Conservation (phyloP, 1,140 invertebrate species). For the Scaptomyza pallida region DNA sequence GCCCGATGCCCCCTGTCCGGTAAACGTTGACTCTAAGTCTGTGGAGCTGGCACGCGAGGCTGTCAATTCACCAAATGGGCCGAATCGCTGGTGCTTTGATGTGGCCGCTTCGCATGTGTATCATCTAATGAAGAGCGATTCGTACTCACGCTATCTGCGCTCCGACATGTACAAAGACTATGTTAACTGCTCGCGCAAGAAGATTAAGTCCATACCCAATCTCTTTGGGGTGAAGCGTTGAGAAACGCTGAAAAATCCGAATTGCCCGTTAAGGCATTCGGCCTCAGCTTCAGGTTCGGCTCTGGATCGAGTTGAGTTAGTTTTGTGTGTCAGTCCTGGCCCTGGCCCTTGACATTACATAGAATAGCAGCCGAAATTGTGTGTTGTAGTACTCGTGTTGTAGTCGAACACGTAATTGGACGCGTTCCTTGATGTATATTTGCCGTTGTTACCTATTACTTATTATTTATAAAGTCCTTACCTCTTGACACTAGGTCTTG, state of each 20-base stretch:
- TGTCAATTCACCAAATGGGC: conserved; percentile 84
- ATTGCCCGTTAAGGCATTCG: conserved; percentile 48
- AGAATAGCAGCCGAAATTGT: not conserved
- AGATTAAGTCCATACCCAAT: conserved; percentile 88
- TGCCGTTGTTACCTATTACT: conserved; percentile 58
- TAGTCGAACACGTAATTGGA: not conserved
- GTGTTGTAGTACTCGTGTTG: conserved; percentile 2
- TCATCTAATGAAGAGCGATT: conserved; percentile 99
- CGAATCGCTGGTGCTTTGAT: conserved; percentile 98
- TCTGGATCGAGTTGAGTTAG: conserved; percentile 14
- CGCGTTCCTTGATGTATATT: conserved; percentile 35
- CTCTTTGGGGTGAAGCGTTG: conserved; percentile 83
- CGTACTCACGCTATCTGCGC: conserved; percentile 97
- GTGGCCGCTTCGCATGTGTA: conserved; percentile 98
- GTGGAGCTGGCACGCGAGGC: conserved; percentile 83
- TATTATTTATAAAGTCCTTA: conserved; percentile 30
- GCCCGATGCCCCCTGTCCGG: conserved; percentile 96
- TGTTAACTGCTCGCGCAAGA: conserved; percentile 97
- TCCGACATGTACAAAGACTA: conserved; percentile 99
- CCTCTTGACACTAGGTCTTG: conserved; percentile 62
- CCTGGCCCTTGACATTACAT: not conserved
- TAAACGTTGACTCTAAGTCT: conserved; percentile 96
- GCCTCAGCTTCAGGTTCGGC: conserved; percentile 39
- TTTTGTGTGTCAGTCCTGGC: not conserved
- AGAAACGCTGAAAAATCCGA: conserved; percentile 56